Percentiles rank a stretch among this genome's conserved stretches.
Conservation (phyloP, 2,888 invertebrate species). For the Spisula subtruncata region DNA sequence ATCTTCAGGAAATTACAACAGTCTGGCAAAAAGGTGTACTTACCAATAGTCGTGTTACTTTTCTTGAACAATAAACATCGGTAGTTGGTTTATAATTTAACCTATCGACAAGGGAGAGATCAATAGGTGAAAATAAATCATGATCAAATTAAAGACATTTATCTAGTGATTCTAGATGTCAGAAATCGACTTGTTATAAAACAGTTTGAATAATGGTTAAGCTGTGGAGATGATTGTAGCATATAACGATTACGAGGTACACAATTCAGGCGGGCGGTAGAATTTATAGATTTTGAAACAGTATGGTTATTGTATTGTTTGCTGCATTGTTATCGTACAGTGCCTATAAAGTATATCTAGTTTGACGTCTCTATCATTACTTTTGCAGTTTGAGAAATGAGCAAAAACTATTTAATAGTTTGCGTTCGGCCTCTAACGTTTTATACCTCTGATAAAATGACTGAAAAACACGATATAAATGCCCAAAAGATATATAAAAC, state of each 20-base stretch:
- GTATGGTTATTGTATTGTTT: neutral
- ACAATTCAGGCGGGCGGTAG: neutral
- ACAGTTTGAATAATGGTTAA: too few relatives aligned
- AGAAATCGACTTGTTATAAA: too few relatives aligned
- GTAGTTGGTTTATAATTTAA: too few relatives aligned
- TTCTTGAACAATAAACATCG: too few relatives aligned
- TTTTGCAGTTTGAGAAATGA: conserved; percentile 12
- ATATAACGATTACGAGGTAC: neutral
- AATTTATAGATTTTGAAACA: neutral
- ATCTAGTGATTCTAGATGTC: too few relatives aligned
- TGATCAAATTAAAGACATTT: too few relatives aligned
- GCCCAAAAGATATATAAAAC: neutral
- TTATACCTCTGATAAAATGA: neutral
- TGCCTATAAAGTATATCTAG: neutral
- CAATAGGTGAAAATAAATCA: too few relatives aligned
- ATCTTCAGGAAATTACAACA: too few relatives aligned
- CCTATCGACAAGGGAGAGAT: too few relatives aligned
- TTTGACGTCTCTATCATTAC: neutral
- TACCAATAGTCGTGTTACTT: too few relatives aligned
- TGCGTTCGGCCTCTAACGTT: neutral
- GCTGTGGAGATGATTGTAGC: neutral
- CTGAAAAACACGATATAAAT: neutral
- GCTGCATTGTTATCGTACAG: neutral
- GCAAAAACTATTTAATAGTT: conserved; percentile 1
- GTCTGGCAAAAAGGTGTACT: too few relatives aligned